phyloP scores from a whole-genome alignment of 2,113 vertebrate species.

The Myxocyprinus asiaticus region DNA sequence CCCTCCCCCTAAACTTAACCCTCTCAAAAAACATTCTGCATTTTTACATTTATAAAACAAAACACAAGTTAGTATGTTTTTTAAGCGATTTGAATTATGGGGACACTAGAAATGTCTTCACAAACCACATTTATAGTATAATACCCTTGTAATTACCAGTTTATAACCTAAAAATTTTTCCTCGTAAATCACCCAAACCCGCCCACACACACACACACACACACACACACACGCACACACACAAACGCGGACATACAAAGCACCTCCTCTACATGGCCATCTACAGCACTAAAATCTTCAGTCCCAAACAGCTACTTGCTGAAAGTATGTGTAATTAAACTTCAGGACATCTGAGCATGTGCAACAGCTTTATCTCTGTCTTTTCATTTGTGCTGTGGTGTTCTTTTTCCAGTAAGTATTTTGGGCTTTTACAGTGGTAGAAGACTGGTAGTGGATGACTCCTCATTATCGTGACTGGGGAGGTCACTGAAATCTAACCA shows the following conservation, averaged over 20 bases:
- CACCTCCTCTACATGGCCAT: not conserved
- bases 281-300: not conserved
- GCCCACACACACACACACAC: not conserved
- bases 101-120: too few species aligned
- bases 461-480: not conserved
- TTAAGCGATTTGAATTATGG: too few species aligned
- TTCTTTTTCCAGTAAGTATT: not conserved
- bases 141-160: too few species aligned
- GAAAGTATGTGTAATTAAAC: not conserved
- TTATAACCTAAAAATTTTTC: too few species aligned
- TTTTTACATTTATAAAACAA: too few species aligned
- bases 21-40: too few species aligned
- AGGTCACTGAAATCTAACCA: not conserved
- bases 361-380: constrained; percentile 5
- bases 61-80: too few species aligned
- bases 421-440: constrained; percentile 18
- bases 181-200: not conserved
- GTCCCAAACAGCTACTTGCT: constrained; percentile 9
- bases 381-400: not conserved
- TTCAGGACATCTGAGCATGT: constrained; percentile 13
- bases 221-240: not conserved
- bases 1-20: too few species aligned
- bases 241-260: not conserved
- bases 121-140: too few species aligned
- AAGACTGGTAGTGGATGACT: not conserved